phyloP scores from a whole-genome alignment of 2,113 vertebrate genomes.

The Ranitomeya imitator region DNA sequence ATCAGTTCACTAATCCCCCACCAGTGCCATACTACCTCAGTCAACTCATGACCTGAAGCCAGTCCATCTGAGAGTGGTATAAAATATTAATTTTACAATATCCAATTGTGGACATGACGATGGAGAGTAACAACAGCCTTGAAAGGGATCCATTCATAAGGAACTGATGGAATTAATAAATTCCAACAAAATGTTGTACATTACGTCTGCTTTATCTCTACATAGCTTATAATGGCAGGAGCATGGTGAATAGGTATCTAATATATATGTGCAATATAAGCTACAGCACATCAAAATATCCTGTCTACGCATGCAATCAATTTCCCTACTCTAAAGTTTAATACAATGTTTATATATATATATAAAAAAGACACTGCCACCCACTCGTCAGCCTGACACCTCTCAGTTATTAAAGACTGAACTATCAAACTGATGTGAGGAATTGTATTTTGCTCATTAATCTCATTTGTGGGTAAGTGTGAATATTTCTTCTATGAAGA shows the following conservation, averaged over 20 bases:
- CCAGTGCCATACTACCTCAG: too few species aligned
- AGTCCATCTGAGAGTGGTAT: too few species aligned
- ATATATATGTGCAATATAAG: neutral
- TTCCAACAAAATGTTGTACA: too few species aligned
- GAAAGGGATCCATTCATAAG: too few species aligned
- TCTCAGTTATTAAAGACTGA: neutral
- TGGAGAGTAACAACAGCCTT: too few species aligned
- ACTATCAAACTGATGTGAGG: neutral
- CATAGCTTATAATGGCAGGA: neutral
- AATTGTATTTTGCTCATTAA: constrained; percentile 1
- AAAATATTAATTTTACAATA: too few species aligned
- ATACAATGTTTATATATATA: neutral
- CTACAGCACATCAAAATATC: neutral
- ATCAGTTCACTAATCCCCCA: too few species aligned
- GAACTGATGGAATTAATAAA: too few species aligned
- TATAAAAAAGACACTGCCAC: neutral
- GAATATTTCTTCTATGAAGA: neutral
- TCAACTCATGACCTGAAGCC: too few species aligned
- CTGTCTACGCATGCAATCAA: neutral
- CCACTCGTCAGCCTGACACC: neutral
- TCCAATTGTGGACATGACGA: too few species aligned
- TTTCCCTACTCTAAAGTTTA: neutral
- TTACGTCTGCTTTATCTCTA: neutral
- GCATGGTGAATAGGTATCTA: neutral
- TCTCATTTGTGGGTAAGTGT: neutral